Percentiles rank a stretch among this genome's conserved stretches.
These are phyloP conservation scores for Palaemon carinicauda DNA, from an alignment of 1,140 invertebrate genomes.

Conservation along the genomic window DNA sequence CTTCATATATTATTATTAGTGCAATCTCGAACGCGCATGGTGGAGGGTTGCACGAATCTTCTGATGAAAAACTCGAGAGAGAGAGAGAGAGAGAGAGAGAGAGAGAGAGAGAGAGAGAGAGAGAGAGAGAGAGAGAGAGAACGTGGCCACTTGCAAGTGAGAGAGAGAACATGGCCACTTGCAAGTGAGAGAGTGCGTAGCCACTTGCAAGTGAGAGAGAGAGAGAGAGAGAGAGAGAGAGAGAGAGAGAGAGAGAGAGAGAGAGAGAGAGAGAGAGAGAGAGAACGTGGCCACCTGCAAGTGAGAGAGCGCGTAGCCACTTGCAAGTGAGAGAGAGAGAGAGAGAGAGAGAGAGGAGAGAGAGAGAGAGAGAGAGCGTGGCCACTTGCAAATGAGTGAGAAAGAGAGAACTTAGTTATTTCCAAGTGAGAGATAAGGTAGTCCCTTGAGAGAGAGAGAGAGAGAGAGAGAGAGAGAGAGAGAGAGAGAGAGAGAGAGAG, in stretches of 20 bases:
- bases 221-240: background rate
- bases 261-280: background rate
- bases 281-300: background rate
- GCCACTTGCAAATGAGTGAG: background rate
- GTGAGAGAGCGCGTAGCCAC: no score
- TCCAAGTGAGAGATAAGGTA: no score
- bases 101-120: slow-evolving; percentile 25
- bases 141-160: background rate
- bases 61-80: background rate
- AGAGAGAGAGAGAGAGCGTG: background rate
- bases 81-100: background rate
- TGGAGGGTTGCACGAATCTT: background rate
- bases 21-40: background rate
- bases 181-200: background rate
- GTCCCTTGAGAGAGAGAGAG: background rate
- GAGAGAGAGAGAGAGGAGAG: background rate
- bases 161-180: no score
- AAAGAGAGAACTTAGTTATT: no score
- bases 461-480: no score
- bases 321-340: background rate
- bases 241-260: background rate
- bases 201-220: background rate
- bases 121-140: slow-evolving; percentile 8
- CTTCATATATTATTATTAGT: no score
- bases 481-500: no score